Evolutionary conservation across 2,797 vertebrate species (phyloP).

Genomic region (Hephaestus fuliginosus): DNA sequence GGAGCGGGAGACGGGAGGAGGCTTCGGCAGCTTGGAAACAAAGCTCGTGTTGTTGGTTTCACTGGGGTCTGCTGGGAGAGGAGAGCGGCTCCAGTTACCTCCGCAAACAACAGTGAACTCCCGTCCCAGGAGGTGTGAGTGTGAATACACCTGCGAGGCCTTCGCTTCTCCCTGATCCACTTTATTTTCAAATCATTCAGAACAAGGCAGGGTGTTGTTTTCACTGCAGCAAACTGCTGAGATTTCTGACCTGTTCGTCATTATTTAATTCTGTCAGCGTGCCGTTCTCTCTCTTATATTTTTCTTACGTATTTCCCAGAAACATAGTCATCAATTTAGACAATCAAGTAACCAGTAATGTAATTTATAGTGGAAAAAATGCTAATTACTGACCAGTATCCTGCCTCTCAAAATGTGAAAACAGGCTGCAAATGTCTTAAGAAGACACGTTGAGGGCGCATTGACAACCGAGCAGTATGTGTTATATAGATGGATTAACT

Average conservation of each 20-base stretch:
- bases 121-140: conserved; percentile 6
- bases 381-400: background rate
- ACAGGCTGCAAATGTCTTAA: background rate
- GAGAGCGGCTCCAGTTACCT: conserved; percentile 54
- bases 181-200: background rate
- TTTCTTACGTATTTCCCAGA: background rate
- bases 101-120: conserved; percentile 21
- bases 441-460: no score
- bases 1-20: background rate
- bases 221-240: background rate
- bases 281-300: no score
- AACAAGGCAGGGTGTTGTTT: background rate
- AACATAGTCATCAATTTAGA: background rate
- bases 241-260: background rate
- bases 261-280: background rate
- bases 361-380: background rate
- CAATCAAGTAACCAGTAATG: background rate
- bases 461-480: no score
- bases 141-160: conserved; percentile 13
- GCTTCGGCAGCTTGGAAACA: conserved; percentile 41
- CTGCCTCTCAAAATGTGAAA: background rate
- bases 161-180: background rate
- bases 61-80: conserved; percentile 56
- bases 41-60: conserved; percentile 67
- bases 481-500: no score